Evolutionary conservation across 2,113 vertebrate genomes (phyloP).

Genomic region (Maccullochella peelii): DNA sequence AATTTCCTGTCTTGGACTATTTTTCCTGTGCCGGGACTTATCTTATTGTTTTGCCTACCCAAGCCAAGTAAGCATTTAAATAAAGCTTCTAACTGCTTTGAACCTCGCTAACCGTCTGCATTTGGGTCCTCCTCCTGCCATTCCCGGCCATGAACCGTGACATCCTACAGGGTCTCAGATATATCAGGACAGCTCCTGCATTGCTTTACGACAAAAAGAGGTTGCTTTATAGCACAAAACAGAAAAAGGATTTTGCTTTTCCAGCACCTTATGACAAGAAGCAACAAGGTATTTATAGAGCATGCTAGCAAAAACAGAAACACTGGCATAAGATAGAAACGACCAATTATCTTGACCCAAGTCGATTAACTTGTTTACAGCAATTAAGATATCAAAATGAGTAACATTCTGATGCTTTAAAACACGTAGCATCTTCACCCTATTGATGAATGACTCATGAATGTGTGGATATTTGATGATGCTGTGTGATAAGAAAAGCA

Average conservation of each 20-base stretch:
- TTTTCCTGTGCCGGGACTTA: too few relatives aligned
- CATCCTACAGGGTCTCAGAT: background rate
- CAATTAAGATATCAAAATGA: background rate
- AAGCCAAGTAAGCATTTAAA: too few relatives aligned
- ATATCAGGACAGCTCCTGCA: background rate
- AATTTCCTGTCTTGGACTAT: too few relatives aligned
- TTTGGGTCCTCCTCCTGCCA: too few relatives aligned
- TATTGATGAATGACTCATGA: background rate
- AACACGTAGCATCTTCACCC: background rate
- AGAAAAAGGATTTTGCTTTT: background rate
- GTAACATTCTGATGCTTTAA: background rate
- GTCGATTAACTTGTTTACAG: background rate
- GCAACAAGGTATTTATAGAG: background rate
- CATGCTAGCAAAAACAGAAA: background rate
- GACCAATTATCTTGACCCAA: background rate
- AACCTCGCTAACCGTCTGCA: too few relatives aligned
- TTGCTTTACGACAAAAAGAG: background rate
- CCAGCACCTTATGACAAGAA: background rate
- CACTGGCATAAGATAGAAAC: background rate
- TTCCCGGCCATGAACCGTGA: too few relatives aligned
- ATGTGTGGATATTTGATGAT: slow-evolving; percentile 6
- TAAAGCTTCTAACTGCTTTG: too few relatives aligned
- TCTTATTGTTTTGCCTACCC: too few relatives aligned
- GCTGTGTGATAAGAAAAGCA: slow-evolving; percentile 4
- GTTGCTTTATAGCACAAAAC: background rate